phyloP scores from a whole-genome alignment of 2,113 vertebrate species.

The Octodon degus region DNA sequence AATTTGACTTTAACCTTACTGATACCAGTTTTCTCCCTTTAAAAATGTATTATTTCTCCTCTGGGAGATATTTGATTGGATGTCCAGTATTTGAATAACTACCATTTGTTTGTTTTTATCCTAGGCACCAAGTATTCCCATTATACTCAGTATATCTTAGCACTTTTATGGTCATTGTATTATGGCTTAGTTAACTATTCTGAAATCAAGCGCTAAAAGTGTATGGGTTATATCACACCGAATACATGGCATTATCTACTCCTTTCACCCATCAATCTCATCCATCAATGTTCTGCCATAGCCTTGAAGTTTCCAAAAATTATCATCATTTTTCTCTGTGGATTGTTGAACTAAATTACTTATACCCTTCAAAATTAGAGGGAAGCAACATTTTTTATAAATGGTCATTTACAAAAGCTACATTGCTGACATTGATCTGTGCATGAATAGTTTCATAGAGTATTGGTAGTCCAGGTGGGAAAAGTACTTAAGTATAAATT shows the following conservation, averaged over 20 bases:
- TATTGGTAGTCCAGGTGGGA: not conserved
- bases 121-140: not conserved
- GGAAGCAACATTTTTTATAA: slow-evolving; percentile 7
- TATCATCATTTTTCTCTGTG: not conserved
- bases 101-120: not conserved
- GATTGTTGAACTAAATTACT: slow-evolving; percentile 6
- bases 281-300: not conserved
- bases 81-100: not conserved
- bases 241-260: not conserved
- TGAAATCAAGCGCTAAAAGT: not conserved
- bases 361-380: slow-evolving; percentile 42
- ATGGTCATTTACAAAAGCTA: slow-evolving; percentile 13
- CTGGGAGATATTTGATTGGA: not conserved
- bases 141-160: not conserved
- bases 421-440: not conserved
- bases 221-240: not conserved
- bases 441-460: not conserved
- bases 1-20: not conserved
- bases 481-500: not conserved
- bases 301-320: slow-evolving; percentile 51
- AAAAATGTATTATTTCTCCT: not conserved
- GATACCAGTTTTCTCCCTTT: not conserved
- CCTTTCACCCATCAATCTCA: not conserved
- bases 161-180: not conserved
- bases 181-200: not conserved